Conservation (phyloP, 2,797 vertebrate genomes). For the Amblyopsis hoosieri region DNA sequence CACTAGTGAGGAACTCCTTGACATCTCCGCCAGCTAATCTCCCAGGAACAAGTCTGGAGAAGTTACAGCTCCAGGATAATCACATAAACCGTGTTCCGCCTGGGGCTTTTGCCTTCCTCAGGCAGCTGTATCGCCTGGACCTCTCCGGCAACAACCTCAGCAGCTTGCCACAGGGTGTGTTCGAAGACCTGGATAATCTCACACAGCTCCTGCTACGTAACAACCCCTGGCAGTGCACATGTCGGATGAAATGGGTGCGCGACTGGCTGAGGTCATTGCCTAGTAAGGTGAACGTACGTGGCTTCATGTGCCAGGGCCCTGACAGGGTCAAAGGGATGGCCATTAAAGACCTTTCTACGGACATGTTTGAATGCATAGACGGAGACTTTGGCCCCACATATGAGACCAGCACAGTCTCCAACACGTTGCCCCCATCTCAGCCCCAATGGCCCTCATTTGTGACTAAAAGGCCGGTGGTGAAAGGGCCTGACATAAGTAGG, state of each 20-base stretch:
- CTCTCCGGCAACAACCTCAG: conserved; percentile 98
- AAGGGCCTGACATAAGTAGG: conserved; percentile 84
- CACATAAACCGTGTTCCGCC: conserved; percentile 94
- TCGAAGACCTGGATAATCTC: conserved; percentile 98
- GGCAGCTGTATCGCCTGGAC: conserved; percentile 95
- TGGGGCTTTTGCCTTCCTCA: conserved; percentile 92
- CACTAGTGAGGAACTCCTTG: conserved; percentile 93
- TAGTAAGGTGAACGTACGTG: conserved; percentile 94
- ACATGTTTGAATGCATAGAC: conserved; percentile 92
- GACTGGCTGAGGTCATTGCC: conserved; percentile 95
- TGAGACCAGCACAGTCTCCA: conserved; percentile 89
- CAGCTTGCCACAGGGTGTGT: conserved; percentile 95
- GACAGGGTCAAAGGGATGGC: conserved; percentile 99
- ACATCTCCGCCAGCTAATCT: conserved; percentile 93
- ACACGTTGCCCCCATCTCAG: conserved; percentile 84
- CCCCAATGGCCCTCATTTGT: conserved; percentile 91
- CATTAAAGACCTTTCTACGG: conserved; percentile 93
- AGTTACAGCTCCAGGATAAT: conserved; percentile 98
- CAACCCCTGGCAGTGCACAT: conserved; percentile 98
- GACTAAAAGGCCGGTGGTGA: conserved; percentile 89
- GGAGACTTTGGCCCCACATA: conserved; percentile 78
- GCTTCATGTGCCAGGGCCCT: conserved; percentile 98
- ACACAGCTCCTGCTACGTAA: conserved; percentile 96
- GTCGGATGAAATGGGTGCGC: conserved; percentile 98
- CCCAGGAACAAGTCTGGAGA: conserved; percentile 91